phyloP scores from a whole-genome alignment of 2,888 invertebrate genomes.

The Ochropleura plecta region DNA sequence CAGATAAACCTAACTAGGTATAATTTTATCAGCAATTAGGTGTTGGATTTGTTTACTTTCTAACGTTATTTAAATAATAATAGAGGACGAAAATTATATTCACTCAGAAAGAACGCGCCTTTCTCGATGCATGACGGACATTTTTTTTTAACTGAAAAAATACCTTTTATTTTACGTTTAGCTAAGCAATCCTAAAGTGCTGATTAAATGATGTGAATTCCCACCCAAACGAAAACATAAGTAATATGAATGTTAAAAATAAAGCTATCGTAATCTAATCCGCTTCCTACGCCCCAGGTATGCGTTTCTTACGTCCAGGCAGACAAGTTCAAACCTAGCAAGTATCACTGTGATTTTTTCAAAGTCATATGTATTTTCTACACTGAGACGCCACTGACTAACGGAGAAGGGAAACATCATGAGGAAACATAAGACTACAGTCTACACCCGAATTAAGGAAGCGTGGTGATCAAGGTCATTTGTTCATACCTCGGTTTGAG shows the following conservation, averaged over 20 bases:
- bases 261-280: neutral
- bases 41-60: neutral
- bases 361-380: too few species aligned
- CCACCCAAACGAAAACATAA: neutral
- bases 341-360: too few species aligned
- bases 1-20: neutral
- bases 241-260: neutral
- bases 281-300: too few species aligned
- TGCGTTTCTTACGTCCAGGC: too few species aligned
- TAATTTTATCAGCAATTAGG: neutral
- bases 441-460: too few species aligned
- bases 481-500: too few species aligned
- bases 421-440: too few species aligned
- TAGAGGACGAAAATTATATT: neutral
- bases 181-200: neutral
- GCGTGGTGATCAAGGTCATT: too few species aligned
- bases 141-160: neutral
- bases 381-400: too few species aligned
- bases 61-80: neutral
- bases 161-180: neutral
- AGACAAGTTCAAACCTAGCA: too few species aligned
- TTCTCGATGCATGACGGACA: neutral
- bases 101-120: neutral
- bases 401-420: too few species aligned
- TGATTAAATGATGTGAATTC: neutral